Conservation (phyloP, 2,888 invertebrate species). For the Molanna angustata region DNA sequence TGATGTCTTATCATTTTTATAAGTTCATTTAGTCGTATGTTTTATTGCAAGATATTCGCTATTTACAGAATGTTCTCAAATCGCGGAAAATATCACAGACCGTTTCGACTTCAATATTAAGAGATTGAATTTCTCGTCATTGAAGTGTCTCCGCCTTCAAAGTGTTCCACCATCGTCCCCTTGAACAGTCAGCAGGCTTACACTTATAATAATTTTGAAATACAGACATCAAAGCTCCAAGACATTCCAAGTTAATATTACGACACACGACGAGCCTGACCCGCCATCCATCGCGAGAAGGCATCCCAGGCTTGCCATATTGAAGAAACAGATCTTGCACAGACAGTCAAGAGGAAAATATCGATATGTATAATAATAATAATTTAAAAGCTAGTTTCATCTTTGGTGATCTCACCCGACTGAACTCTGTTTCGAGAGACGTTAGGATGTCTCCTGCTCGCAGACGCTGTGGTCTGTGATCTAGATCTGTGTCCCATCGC, state of each 20-base stretch:
- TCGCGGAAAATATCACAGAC: no score
- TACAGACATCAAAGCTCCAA: conserved; percentile 16
- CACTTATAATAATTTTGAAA: background rate
- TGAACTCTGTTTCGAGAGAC: conserved; percentile 27
- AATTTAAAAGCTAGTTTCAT: background rate
- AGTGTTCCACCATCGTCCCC: background rate
- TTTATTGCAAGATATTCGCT: no score
- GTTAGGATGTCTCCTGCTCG: conserved; percentile 24
- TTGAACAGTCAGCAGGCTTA: conserved; percentile 12
- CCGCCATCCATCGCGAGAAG: conserved; percentile 1
- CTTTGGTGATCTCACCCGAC: conserved; percentile 20
- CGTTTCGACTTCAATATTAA: no score
- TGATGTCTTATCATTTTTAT: no score
- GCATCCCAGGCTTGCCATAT: conserved; percentile 7
- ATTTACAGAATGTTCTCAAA: no score
- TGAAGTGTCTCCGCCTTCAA: no score
- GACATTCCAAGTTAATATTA: conserved; percentile 1
- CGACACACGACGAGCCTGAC: conserved; percentile 13
- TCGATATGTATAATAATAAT: background rate
- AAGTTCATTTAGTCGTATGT: no score
- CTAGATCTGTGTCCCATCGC: conserved; percentile 39
- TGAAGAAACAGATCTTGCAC: conserved; percentile 21
- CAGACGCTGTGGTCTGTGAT: conserved; percentile 39
- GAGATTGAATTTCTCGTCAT: no score
- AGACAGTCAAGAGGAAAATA: conserved; percentile 11